Evolutionary conservation across 2,888 invertebrate species (phyloP).

Genomic region (Petrolisthes cinctipes): DNA sequence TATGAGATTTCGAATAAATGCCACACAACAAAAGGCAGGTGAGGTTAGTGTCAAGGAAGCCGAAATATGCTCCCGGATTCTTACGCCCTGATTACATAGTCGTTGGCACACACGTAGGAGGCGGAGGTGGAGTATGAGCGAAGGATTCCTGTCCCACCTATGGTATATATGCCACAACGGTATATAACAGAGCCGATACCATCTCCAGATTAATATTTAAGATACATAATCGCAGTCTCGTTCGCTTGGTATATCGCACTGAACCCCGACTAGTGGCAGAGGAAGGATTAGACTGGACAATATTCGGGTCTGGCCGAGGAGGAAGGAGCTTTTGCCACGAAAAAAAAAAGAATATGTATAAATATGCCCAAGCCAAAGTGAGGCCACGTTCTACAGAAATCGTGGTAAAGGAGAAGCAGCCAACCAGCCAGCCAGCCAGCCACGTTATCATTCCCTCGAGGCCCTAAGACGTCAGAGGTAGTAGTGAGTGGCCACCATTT

Average conservation of each 20-base stretch:
- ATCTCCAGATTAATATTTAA: not conserved
- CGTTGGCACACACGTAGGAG: not conserved
- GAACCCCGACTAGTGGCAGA: not conserved
- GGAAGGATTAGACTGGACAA: no score
- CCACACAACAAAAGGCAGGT: not conserved
- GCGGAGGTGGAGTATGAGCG: not conserved
- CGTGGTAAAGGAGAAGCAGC: not conserved
- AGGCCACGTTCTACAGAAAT: not conserved
- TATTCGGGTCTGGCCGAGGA: not conserved
- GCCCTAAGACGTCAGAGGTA: not conserved
- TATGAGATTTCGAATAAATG: not conserved
- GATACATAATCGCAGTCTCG: not conserved
- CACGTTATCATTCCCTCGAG: not conserved
- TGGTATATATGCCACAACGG: not conserved
- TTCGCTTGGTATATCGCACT: not conserved
- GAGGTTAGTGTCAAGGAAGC: not conserved
- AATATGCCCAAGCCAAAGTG: not conserved
- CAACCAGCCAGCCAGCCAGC: not conserved
- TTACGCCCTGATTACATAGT: not conserved
- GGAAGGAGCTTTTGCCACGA: not conserved
- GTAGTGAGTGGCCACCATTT: not conserved
- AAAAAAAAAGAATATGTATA: not conserved
- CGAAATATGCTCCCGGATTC: not conserved
- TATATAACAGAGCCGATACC: not conserved
- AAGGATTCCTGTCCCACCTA: not conserved